phyloP scores from a whole-genome alignment of 2,113 vertebrate genomes.

The Argyrosomus japonicus region DNA sequence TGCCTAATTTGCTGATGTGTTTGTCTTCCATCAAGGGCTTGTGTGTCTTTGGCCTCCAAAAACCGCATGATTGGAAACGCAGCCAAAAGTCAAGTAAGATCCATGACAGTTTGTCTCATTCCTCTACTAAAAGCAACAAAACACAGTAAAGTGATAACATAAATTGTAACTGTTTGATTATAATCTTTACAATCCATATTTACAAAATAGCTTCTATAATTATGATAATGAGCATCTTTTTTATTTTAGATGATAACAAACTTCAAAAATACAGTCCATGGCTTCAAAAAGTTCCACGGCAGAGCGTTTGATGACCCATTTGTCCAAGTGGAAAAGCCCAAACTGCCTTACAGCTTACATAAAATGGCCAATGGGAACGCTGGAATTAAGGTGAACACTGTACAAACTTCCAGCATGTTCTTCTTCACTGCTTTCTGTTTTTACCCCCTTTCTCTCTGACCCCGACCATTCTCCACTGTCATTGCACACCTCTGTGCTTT shows the following conservation, averaged over 20 bases:
- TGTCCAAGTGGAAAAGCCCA: slow-evolving; percentile 90
- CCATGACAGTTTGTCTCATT: neutral
- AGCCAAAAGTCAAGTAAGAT: slow-evolving; percentile 94
- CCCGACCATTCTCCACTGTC: slow-evolving; percentile 9
- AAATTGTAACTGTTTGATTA: neutral
- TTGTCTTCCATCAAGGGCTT: slow-evolving; percentile 85
- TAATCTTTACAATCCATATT: neutral
- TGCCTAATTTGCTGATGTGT: slow-evolving; percentile 46
- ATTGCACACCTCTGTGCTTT: slow-evolving; percentile 24
- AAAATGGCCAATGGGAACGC: slow-evolving; percentile 91
- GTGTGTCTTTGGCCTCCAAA: slow-evolving; percentile 94
- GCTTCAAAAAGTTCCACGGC: slow-evolving; percentile 96
- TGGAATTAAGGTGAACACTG: slow-evolving; percentile 89
- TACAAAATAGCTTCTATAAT: neutral
- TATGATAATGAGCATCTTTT: neutral
- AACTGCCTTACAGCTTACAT: slow-evolving; percentile 92
- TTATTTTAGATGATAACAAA: slow-evolving; percentile 91
- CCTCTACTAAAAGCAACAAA: slow-evolving; percentile 7
- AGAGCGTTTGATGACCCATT: slow-evolving; percentile 92
- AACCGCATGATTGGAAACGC: slow-evolving; percentile 95
- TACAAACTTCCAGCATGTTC: neutral
- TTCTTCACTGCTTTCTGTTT: slow-evolving; percentile 14
- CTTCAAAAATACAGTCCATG: slow-evolving; percentile 94
- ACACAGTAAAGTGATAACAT: neutral
- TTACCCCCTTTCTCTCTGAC: neutral